Conservation (phyloP, 1,140 invertebrate species). For the Andricus grossulariae region DNA sequence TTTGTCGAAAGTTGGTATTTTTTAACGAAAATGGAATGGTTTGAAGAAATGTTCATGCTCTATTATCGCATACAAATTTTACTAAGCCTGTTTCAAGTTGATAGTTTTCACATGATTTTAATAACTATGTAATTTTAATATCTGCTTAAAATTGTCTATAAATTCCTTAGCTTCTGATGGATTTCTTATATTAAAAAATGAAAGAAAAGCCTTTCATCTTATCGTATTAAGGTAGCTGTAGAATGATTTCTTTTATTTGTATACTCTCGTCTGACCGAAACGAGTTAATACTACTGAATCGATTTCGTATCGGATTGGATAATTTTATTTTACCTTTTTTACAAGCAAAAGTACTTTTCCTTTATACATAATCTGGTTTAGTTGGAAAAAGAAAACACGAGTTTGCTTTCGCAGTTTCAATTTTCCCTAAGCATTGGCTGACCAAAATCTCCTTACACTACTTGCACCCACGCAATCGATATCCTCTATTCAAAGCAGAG, state of each 20-base stretch:
- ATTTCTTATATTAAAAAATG: no score
- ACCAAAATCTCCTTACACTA: conserved; percentile 39
- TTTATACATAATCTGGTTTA: conserved; percentile 24
- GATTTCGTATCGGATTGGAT: not conserved
- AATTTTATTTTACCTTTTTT: conserved; percentile 3
- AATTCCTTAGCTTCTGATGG: no score
- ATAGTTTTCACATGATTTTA: no score
- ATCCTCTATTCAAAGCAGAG: not conserved
- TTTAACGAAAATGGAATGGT: no score
- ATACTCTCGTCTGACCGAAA: not conserved
- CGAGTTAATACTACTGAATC: conserved; percentile 10
- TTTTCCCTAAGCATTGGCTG: conserved; percentile 31
- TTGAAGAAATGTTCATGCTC: no score
- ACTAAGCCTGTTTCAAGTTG: no score
- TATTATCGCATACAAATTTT: no score
- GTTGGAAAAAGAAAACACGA: conserved; percentile 17
- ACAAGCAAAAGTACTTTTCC: conserved; percentile 1
- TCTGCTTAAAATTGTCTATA: no score
- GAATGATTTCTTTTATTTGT: not conserved
- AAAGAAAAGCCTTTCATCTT: no score
- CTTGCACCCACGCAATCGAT: conserved; percentile 32
- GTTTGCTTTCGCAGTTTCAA: conserved; percentile 20
- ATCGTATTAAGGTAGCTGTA: no score
- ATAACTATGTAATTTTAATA: no score
- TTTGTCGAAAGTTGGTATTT: no score